A percentile compares a stretch with the other conserved stretches of the same genome.
Conservation (phyloP, 2,797 vertebrate species). For the Benthosema pterotum region DNA sequence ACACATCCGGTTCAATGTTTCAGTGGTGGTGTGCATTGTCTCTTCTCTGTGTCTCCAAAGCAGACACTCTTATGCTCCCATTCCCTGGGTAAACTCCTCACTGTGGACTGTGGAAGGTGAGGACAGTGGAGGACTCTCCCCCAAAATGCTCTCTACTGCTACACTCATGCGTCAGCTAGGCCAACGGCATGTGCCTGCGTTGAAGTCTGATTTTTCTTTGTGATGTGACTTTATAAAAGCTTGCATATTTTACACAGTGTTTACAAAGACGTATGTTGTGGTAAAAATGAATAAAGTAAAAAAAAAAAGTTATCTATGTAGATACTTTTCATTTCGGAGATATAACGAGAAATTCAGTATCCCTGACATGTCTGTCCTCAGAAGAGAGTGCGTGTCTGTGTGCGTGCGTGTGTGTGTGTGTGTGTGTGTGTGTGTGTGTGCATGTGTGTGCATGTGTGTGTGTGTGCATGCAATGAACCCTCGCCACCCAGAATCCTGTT, state of each 20-base stretch:
- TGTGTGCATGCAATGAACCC: slow-evolving; percentile 29
- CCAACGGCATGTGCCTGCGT: slow-evolving; percentile 79
- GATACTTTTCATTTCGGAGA: slow-evolving; percentile 70
- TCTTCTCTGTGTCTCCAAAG: slow-evolving; percentile 12
- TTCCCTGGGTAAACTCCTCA: slow-evolving; percentile 7
- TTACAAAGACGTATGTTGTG: slow-evolving; percentile 81
- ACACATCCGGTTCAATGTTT: slow-evolving; percentile 11
- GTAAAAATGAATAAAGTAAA: slow-evolving; percentile 72
- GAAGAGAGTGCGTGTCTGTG: slow-evolving; percentile 54
- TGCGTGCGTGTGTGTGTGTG: too few species aligned
- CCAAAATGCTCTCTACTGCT: slow-evolving; percentile 40
- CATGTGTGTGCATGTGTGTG: too few species aligned
- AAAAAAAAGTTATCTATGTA: slow-evolving; percentile 68
- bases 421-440: too few species aligned
- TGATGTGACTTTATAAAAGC: slow-evolving; percentile 79
- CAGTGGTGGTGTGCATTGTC: slow-evolving; percentile 17
- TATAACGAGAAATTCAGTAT: slow-evolving; percentile 55
- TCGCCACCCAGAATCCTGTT: slow-evolving; percentile 40
- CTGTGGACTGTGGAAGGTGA: slow-evolving; percentile 16
- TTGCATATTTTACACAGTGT: slow-evolving; percentile 82
- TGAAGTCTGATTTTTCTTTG: slow-evolving; percentile 74
- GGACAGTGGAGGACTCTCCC: slow-evolving; percentile 27
- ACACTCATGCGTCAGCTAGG: slow-evolving; percentile 66
- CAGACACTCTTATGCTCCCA: slow-evolving; percentile 21
- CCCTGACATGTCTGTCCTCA: slow-evolving; percentile 70